Evolutionary conservation across 1,140 invertebrate species (phyloP).

Genomic region (Wiebesia pumilae): DNA sequence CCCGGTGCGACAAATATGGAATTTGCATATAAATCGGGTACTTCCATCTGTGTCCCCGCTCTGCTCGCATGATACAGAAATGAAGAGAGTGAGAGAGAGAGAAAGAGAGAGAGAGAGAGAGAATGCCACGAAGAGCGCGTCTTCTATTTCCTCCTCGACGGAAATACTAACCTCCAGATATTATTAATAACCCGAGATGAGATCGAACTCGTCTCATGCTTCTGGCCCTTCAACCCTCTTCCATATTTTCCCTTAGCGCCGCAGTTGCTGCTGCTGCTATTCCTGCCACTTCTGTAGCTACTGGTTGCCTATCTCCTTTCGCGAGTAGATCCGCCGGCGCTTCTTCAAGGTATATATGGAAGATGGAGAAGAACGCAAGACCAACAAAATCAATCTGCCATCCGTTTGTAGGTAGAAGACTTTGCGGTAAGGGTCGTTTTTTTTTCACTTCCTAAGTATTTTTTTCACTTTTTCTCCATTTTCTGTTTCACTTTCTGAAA

Average conservation of each 20-base stretch:
- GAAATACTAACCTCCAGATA: slow-evolving; percentile 75
- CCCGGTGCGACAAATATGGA: slow-evolving; percentile 80
- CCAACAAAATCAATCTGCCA: slow-evolving; percentile 73
- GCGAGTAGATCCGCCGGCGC: background rate
- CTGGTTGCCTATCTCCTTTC: background rate
- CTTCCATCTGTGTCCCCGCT: slow-evolving; percentile 78
- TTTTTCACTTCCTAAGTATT: background rate
- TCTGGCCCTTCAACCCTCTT: slow-evolving; percentile 34
- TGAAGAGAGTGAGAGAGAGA: slow-evolving; percentile 64
- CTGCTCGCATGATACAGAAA: slow-evolving; percentile 73
- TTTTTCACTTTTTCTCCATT: background rate
- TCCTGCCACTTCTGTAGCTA: background rate
- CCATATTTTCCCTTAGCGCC: slow-evolving; percentile 20
- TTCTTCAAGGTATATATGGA: slow-evolving; percentile 9
- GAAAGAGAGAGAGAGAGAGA: slow-evolving; percentile 55
- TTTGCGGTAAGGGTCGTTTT: slow-evolving; percentile 24
- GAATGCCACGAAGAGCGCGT: slow-evolving; percentile 47
- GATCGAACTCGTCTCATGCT: slow-evolving; percentile 68
- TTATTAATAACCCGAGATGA: slow-evolving; percentile 75
- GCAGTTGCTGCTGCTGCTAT: background rate
- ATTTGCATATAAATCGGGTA: slow-evolving; percentile 84
- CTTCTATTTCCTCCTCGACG: slow-evolving; percentile 67
- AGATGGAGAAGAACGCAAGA: slow-evolving; percentile 45
- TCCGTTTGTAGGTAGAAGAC: slow-evolving; percentile 63
- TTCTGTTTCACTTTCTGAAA: background rate